Percentiles rank a stretch among this genome's conserved stretches.
phyloP scores from a whole-genome alignment of 2,113 vertebrate genomes.

The Chaetodon trifascialis region DNA sequence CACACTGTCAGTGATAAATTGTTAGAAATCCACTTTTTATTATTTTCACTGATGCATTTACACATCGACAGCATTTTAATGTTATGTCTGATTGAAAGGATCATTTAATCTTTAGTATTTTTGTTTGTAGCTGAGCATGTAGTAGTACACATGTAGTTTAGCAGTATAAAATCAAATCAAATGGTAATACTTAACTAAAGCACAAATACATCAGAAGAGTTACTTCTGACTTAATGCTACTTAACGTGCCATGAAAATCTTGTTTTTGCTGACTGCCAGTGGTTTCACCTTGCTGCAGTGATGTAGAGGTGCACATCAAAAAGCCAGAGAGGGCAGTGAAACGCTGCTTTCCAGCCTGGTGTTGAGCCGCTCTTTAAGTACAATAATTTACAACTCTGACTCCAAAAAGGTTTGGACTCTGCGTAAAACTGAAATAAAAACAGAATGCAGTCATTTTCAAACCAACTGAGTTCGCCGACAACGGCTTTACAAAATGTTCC shows the following conservation, averaged over 20 bases:
- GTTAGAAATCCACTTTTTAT: not conserved
- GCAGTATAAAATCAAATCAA: too few species aligned
- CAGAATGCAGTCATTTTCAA: too few species aligned
- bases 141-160: not conserved
- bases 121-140: not conserved
- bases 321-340: not conserved
- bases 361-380: not conserved
- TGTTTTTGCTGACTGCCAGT: not conserved
- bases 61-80: not conserved
- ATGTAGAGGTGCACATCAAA: not conserved
- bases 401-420: too few species aligned
- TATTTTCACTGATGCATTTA: not conserved
- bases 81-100: not conserved
- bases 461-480: too few species aligned
- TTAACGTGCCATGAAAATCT: too few species aligned
- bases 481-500: too few species aligned
- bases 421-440: too few species aligned
- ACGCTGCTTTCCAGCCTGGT: too few species aligned
- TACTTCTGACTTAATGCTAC: too few species aligned
- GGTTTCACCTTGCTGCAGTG: slow-evolving; percentile 2
- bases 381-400: not conserved
- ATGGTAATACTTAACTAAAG: too few species aligned
- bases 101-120: not conserved
- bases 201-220: not conserved
- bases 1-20: not conserved